phyloP scores from a whole-genome alignment of 2,113 vertebrate genomes.

The Hucho hucho region DNA sequence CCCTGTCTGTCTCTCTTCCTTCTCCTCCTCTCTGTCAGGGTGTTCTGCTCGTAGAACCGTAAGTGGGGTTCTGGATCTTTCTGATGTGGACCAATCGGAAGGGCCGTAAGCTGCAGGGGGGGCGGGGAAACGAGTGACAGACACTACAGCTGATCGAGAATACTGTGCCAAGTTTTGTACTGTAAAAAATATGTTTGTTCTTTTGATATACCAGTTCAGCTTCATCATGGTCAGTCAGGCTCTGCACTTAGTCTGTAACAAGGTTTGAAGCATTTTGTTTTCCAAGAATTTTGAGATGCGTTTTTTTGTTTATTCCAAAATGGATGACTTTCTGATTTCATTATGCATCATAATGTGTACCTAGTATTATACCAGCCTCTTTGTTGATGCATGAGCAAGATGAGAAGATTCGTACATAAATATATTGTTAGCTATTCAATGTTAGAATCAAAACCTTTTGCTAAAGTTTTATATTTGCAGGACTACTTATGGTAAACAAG shows the following conservation, averaged over 20 bases:
- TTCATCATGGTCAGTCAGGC: slow-evolving; percentile 57
- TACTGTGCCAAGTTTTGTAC: slow-evolving; percentile 79
- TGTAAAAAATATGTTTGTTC: slow-evolving; percentile 37
- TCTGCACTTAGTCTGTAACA: slow-evolving; percentile 68
- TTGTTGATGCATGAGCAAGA: slow-evolving; percentile 75
- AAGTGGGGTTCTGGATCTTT: slow-evolving; percentile 33
- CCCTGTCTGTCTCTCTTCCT: slow-evolving; percentile 24
- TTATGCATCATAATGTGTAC: slow-evolving; percentile 60
- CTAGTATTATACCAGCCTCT: slow-evolving; percentile 67
- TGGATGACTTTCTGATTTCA: slow-evolving; percentile 23
- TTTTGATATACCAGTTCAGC: slow-evolving; percentile 33
- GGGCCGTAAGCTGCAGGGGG: slow-evolving; percentile 24
- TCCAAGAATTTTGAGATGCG: slow-evolving; percentile 38
- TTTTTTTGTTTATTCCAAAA: slow-evolving; percentile 31
- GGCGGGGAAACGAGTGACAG: background rate
- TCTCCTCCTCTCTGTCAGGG: slow-evolving; percentile 60
- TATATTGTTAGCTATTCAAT: slow-evolving; percentile 59
- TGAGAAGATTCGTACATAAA: slow-evolving; percentile 60
- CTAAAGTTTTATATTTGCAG: slow-evolving; percentile 54
- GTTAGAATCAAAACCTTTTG: slow-evolving; percentile 57
- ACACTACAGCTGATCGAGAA: slow-evolving; percentile 57
- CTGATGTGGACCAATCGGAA: slow-evolving; percentile 44
- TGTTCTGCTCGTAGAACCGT: slow-evolving; percentile 74
- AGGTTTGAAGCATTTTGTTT: slow-evolving; percentile 41
- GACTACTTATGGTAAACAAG: slow-evolving; percentile 23